These are phyloP conservation scores for Holothuria glaberrima DNA, from an alignment of 35 echinoderm and acorn worm species.

Conservation along the genomic window DNA sequence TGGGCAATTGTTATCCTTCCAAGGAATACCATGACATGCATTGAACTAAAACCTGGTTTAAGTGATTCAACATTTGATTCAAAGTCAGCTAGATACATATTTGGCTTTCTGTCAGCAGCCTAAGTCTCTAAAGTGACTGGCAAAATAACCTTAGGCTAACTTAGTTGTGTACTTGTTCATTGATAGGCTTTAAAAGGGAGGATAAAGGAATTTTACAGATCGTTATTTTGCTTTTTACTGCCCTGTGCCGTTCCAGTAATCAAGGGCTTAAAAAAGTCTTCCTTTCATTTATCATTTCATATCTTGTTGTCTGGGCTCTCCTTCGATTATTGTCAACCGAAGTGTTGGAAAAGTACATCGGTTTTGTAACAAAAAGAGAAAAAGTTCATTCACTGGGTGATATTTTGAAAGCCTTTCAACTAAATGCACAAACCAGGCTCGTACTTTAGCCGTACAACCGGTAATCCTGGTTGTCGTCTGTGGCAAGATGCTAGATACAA, in stretches of 20 bases:
- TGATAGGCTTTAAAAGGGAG: constrained; percentile 19
- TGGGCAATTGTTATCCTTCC: no score
- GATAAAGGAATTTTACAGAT: constrained; percentile 3
- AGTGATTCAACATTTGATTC: neutral
- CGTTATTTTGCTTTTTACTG: constrained; percentile 27
- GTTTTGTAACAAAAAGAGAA: neutral
- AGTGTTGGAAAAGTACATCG: constrained; percentile 36
- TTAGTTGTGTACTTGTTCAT: constrained; percentile 44
- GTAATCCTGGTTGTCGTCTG: no score
- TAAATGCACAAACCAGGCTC: no score
- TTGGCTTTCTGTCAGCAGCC: constrained; percentile 45
- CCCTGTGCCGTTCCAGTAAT: constrained; percentile 9
- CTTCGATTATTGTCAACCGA: constrained; percentile 16
- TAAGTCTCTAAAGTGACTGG: constrained; percentile 37
- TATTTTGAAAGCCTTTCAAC: neutral
- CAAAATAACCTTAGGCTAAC: constrained; percentile 45
- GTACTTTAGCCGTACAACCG: no score
- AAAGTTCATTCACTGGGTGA: constrained; percentile 17
- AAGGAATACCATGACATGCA: no score
- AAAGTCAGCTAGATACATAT: constrained; percentile 35
- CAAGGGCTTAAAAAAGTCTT: constrained; percentile 23
- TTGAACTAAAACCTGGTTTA: no score
- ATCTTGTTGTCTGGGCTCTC: neutral
- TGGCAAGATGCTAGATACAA: no score
- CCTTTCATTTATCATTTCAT: neutral